Base-by-base conservation (phyloP, 2,797 vertebrate genomes). In the Macroramphosus scolopax region DNA sequence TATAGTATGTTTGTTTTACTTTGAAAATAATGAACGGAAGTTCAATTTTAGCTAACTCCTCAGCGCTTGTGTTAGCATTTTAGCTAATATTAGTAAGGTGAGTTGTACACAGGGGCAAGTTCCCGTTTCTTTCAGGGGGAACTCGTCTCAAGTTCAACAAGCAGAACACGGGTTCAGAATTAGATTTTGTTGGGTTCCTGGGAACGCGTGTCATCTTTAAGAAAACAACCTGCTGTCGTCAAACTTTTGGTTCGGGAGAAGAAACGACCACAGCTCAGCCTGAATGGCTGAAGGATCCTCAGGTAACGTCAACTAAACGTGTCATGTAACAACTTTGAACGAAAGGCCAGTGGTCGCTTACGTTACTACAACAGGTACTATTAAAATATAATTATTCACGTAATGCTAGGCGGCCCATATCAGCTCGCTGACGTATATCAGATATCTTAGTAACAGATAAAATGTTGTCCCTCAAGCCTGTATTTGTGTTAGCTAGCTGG, bases 201-300 rank as follows among this genome's bases (percentile, higher is more conserved):
- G 11, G 4, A 0, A 10, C 15, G 10, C 10, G 18, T 64, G 67
- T 64, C 75, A 73, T 50, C 46, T 41, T 18, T 34, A 9, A 0
- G 1, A 17, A 55, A 65, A 25, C 38, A 20, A 3, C 30, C 38
- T 12, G 36, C 33, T 17, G 40, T 44, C 40, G 2, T 20, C 18
- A 50, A 62, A 81, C 26, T 28, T 55, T 38, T 34, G 38, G 15
- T 26, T 51, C 8, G 38, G 17, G 28, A 61, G 41, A 42, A 62
- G 40, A 42, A 49, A 28, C 46, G 30, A 16, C 16, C 40, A 26
- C 14, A 52, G 36, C 42, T 41, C 3, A 38, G 28, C 29, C 51
- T 78, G 77, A 82, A 91, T 91, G 89, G 89, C 89, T 38, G 89
- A 90, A 59, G 84, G 82, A 40, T 78, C 58, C 22, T 78, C 87